Percentiles rank a stretch among this genome's conserved stretches.
These are phyloP conservation scores for Pangasius larnaudii DNA, from an alignment of 2,797 vertebrate species.

Conservation along the genomic window DNA sequence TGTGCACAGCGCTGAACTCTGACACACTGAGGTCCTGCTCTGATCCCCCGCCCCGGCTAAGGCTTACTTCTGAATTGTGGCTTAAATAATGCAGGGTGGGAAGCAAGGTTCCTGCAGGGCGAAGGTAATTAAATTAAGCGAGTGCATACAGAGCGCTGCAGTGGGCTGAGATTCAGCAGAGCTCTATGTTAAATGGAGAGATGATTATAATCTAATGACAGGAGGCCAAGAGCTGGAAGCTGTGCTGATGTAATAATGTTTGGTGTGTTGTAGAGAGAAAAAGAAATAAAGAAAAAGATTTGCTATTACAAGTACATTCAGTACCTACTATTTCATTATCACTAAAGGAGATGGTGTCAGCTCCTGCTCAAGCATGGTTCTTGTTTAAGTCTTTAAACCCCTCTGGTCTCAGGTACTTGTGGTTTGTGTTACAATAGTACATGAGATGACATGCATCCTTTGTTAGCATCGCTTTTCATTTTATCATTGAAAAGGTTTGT, in stretches of 20 bases:
- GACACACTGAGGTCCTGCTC: constrained; percentile 4
- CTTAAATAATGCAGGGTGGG: constrained; percentile 47
- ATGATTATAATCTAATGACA: constrained; percentile 56
- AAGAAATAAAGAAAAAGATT: background rate
- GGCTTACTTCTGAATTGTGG: constrained; percentile 30
- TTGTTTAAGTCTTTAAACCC: too few species aligned
- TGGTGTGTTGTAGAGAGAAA: constrained; percentile 8
- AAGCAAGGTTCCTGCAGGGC: constrained; percentile 30
- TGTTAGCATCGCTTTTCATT: background rate
- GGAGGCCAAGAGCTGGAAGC: constrained; percentile 37
- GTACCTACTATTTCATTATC: background rate
- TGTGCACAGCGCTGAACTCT: constrained; percentile 3
- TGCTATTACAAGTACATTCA: background rate
- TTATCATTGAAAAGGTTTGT: background rate
- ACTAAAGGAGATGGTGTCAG: background rate
- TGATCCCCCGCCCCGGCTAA: constrained; percentile 6
- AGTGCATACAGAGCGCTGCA: constrained; percentile 23
- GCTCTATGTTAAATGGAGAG: constrained; percentile 45
- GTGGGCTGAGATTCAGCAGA: constrained; percentile 40
- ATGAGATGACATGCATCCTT: background rate
- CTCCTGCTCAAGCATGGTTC: background rate
- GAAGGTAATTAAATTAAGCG: constrained; percentile 47
- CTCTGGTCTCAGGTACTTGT: background rate
- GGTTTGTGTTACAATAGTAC: background rate
- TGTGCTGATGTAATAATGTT: constrained; percentile 41